phyloP scores from a whole-genome alignment of 2,888 invertebrate species.

The Dicranocentrus wangi region DNA sequence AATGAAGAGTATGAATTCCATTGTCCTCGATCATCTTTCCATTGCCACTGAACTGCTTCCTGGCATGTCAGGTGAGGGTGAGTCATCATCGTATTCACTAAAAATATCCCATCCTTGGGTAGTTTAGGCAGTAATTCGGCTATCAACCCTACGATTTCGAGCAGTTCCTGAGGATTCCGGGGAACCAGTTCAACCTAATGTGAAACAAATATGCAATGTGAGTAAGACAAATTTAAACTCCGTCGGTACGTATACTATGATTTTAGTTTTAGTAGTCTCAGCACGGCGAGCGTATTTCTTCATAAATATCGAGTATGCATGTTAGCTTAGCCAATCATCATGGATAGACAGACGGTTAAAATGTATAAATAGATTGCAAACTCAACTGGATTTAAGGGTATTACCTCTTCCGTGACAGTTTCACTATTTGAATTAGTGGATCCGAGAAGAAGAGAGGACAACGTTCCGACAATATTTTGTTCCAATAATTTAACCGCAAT shows the following conservation, averaged over 20 bases:
- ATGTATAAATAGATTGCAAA: too few relatives aligned
- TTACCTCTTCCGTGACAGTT: conserved; percentile 64
- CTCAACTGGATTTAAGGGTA: too few relatives aligned
- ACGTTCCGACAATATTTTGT: conserved; percentile 95
- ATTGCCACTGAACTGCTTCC: conserved; percentile 94
- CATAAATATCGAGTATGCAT: too few relatives aligned
- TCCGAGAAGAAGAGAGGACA: conserved; percentile 95
- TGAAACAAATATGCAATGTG: background rate
- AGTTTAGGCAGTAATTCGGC: conserved; percentile 97
- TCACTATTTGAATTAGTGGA: conserved; percentile 79
- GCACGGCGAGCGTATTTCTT: conserved; percentile 24
- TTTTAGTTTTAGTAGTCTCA: background rate
- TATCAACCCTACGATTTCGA: conserved; percentile 97
- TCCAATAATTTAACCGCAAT: conserved; percentile 92
- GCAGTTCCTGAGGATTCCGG: conserved; percentile 95
- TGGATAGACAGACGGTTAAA: too few relatives aligned
- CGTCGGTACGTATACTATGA: too few relatives aligned
- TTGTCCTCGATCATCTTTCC: conserved; percentile 93
- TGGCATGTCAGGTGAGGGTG: conserved; percentile 71
- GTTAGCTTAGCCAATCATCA: too few relatives aligned
- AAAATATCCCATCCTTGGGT: conserved; percentile 95
- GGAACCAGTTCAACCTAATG: conserved; percentile 86
- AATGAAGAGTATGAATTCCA: conserved; percentile 95
- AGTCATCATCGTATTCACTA: conserved; percentile 85
- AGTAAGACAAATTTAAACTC: too few relatives aligned